Evolutionary conservation across 2,113 vertebrate species (phyloP).

Genomic region (Carassius carassius): DNA sequence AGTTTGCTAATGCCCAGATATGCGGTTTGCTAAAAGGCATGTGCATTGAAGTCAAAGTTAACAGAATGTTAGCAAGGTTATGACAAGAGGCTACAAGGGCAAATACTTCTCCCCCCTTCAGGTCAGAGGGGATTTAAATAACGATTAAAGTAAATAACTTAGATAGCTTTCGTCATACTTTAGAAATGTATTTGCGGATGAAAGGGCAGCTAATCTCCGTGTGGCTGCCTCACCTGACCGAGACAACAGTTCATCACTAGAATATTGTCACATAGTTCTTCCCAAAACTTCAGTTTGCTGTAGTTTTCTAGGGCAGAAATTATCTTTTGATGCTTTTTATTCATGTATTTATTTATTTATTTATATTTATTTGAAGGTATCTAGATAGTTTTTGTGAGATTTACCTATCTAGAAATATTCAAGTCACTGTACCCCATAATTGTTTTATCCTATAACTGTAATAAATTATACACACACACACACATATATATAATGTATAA

Average conservation of each 20-base stretch:
- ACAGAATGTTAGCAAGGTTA: not conserved
- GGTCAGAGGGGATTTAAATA: slow-evolving; percentile 22
- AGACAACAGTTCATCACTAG: not conserved
- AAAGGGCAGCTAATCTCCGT: slow-evolving; percentile 15
- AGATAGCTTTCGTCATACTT: not conserved
- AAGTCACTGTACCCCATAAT: not conserved
- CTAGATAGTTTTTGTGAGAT: too few relatives aligned
- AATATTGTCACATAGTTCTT: not conserved
- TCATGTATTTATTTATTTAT: not conserved
- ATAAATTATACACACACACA: too few relatives aligned
- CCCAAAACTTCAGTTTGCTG: not conserved
- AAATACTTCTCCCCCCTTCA: not conserved
- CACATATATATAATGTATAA: too few relatives aligned
- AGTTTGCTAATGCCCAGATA: slow-evolving; percentile 23
- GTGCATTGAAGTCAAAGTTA: not conserved
- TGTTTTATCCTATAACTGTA: too few relatives aligned
- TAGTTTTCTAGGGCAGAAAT: not conserved
- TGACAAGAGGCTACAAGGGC: not conserved
- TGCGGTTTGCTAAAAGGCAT: not conserved
- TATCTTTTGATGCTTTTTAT: not conserved
- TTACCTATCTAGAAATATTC: not conserved
- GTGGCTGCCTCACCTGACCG: slow-evolving; percentile 9
- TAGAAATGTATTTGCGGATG: not conserved
- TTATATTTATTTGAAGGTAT: too few relatives aligned
- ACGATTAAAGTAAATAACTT: slow-evolving; percentile 10